Evolutionary conservation across 2,888 invertebrate species (phyloP).

Genomic region (Drosophila dives): DNA sequence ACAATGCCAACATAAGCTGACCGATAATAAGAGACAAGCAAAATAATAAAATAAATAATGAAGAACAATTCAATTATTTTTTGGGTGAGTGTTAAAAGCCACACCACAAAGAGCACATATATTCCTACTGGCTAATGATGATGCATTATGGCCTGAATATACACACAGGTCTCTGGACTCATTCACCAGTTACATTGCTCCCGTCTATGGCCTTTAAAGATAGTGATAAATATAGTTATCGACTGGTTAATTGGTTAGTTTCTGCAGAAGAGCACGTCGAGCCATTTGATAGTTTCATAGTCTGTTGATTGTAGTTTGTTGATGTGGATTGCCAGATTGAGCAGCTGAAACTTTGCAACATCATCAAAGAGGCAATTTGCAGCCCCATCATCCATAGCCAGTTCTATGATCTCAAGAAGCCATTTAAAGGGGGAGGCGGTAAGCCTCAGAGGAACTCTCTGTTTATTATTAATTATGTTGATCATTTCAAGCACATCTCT

Average conservation of each 20-base stretch:
- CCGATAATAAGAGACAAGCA: conserved; percentile 78
- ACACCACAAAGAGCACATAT: conserved; percentile 37
- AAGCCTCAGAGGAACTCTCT: background rate
- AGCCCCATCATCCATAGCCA: background rate
- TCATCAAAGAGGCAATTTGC: background rate
- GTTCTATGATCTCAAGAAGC: background rate
- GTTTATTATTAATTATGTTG: background rate
- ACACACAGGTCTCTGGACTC: background rate
- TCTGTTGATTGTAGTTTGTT: background rate
- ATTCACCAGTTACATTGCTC: conserved; percentile 19
- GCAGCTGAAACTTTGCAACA: no score
- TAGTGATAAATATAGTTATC: background rate
- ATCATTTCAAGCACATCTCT: background rate
- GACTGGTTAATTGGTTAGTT: background rate
- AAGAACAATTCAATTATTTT: conserved; percentile 81
- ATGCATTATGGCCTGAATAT: conserved; percentile 63
- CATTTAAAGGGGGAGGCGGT: background rate
- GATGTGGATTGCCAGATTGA: background rate
- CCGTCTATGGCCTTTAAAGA: background rate
- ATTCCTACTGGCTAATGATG: conserved; percentile 66
- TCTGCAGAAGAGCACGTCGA: background rate
- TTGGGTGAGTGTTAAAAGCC: conserved; percentile 67
- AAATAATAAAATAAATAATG: conserved; percentile 82
- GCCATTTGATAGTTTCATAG: no score
- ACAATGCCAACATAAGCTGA: conserved; percentile 58